These are phyloP conservation scores for Macaria notata DNA, from an alignment of 2,888 invertebrate species.

Conservation along the genomic window DNA sequence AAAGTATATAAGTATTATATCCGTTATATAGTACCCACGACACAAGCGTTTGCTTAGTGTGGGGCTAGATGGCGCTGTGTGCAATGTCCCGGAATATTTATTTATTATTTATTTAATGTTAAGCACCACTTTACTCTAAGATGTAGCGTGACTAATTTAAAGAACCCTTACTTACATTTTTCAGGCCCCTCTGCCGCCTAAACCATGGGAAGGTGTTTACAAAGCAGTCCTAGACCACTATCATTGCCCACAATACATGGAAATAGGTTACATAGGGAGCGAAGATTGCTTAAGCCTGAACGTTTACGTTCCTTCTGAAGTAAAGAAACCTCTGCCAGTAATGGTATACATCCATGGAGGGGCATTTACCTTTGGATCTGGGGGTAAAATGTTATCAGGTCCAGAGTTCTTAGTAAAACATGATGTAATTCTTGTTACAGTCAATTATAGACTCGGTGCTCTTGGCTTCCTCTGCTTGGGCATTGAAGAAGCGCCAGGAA, in stretches of 20 bases:
- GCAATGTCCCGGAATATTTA: too few relatives aligned
- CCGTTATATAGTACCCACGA: too few relatives aligned
- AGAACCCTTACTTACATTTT: conserved; percentile 24
- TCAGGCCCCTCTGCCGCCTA: conserved; percentile 60
- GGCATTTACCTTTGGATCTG: conserved; percentile 60
- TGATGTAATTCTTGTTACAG: conserved; percentile 60
- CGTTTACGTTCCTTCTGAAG: conserved; percentile 53
- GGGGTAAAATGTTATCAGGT: conserved; percentile 55
- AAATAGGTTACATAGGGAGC: conserved; percentile 34
- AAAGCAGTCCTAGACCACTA: conserved; percentile 55
- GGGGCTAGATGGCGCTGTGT: too few relatives aligned
- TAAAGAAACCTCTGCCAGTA: conserved; percentile 49
- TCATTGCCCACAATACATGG: conserved; percentile 13
- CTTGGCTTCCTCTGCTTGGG: conserved; percentile 61
- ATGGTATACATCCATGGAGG: conserved; percentile 71
- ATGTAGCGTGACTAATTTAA: too few relatives aligned
- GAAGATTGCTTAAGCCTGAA: conserved; percentile 67
- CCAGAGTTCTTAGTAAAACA: conserved; percentile 59
- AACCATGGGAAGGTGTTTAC: conserved; percentile 58
- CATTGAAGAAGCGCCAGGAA: conserved; percentile 62
- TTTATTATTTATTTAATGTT: too few relatives aligned
- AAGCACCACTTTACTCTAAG: too few relatives aligned
- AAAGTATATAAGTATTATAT: too few relatives aligned
- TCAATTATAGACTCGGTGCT: conserved; percentile 62
- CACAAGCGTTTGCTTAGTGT: too few relatives aligned